Base-by-base conservation (phyloP, 2,113 vertebrate genomes). In the Bolborhynchus lineola region DNA sequence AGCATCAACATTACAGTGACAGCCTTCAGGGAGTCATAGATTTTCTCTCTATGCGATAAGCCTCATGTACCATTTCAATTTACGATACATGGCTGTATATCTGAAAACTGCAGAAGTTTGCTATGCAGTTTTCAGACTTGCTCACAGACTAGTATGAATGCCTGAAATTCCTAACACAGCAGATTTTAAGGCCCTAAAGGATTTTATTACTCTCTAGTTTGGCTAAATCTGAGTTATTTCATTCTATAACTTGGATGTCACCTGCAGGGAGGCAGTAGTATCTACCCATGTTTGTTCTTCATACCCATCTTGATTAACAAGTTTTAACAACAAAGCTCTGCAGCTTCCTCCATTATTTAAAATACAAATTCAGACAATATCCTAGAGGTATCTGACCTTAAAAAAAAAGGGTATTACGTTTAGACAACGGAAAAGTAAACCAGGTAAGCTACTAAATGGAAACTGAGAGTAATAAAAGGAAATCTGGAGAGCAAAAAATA, bases 41-140 rank as follows among this genome's bases (percentile, higher is more conserved):
- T 24, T 71, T 24, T 63, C 35, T 42, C 19, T 69, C 7, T n/a
- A 49, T 7, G 3, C 26, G 29, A 64, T 28, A 5, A 80, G 3
- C 16, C 24, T 33, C 35, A 9, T 3, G 49, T 31, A 28, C 26
- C 37, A 16, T 0, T 13, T 0, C 44, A 23, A 62, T 53, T 78
- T 46, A 71, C 46, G 28, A 53, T 10, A 71, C 14, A 5, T 0
- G 7, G 44, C 35, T 19, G 3, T 4, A 0, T 5, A n/a, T 3
- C n/a, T 46, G 64, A 23, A 70, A 95, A 50, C 31, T 20, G 10
- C 26, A 3, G 3, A 47, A 69, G 11, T 6, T 59, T 59, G 33
- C 57, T 35, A 59, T 21, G 23, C n/a, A 65, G 44, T 16, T 0
- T 53, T 31, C 49, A 88, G 33, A 16, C 49, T 59, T 46, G 14